Percentiles rank a stretch among this genome's conserved stretches.
Evolutionary conservation across 2,797 vertebrate genomes (phyloP).

Genomic region (Smutsia temminckii): DNA sequence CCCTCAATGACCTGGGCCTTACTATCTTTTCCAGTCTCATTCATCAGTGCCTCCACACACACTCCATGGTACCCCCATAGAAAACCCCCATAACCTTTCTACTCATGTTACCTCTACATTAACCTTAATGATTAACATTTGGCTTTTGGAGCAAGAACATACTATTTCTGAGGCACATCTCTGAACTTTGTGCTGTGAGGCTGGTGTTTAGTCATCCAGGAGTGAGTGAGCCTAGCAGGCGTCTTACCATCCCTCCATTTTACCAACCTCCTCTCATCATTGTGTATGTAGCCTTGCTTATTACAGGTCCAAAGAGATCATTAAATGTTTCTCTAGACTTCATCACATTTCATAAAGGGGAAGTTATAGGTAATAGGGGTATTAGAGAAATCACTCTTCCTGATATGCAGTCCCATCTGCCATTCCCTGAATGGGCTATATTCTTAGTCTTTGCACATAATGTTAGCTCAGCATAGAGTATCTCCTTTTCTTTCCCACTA

Average conservation of each 20-base stretch:
- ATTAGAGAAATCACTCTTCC: neutral
- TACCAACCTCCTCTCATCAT: neutral
- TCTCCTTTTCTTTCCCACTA: neutral
- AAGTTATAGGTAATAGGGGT: neutral
- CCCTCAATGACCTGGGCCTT: neutral
- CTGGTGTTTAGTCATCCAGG: neutral
- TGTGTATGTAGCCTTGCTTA: neutral
- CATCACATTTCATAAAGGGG: neutral
- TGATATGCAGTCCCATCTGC: neutral
- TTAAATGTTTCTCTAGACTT: neutral
- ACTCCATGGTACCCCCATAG: neutral
- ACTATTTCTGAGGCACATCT: neutral
- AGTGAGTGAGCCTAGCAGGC: neutral
- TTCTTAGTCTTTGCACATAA: neutral
- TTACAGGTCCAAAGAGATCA: slow-evolving; percentile 4
- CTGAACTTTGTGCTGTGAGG: neutral
- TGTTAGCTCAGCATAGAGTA: neutral
- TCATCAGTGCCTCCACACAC: neutral
- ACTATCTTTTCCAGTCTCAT: neutral
- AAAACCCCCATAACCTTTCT: neutral
- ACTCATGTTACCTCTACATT: neutral
- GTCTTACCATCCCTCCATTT: neutral
- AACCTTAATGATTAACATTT: neutral
- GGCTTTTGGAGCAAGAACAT: neutral
- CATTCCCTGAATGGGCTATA: neutral